Percentiles rank a stretch among this genome's conserved stretches.
Conservation (phyloP, 1,140 invertebrate species). For the Halyomorpha halys region DNA sequence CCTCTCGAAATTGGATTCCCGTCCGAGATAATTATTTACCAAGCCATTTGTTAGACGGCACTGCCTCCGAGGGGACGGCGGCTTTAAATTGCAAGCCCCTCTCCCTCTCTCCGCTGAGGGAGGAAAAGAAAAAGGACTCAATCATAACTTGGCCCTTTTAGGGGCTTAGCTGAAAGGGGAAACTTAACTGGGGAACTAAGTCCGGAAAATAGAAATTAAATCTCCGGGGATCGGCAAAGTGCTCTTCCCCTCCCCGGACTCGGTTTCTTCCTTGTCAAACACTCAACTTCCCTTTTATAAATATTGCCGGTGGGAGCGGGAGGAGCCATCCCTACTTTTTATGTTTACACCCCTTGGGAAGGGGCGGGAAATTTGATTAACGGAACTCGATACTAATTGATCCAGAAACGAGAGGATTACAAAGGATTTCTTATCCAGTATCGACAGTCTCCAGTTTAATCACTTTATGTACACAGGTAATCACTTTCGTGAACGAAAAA, state of each 20-base stretch:
- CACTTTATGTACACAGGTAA: too few relatives aligned
- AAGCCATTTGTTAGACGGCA: slow-evolving; percentile 4
- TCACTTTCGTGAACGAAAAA: too few relatives aligned
- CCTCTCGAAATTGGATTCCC: slow-evolving; percentile 5
- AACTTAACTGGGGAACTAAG: slow-evolving; percentile 1
- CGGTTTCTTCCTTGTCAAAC: too few relatives aligned
- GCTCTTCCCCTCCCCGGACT: too few relatives aligned
- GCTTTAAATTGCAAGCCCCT: background rate
- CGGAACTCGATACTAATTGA: too few relatives aligned
- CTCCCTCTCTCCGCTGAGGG: background rate
- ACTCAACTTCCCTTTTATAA: background rate
- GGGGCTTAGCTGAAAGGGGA: slow-evolving; percentile 1
- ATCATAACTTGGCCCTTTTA: slow-evolving; percentile 6
- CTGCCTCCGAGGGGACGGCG: background rate
- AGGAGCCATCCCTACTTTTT: too few relatives aligned
- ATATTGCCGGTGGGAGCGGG: background rate
- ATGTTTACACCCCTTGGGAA: too few relatives aligned
- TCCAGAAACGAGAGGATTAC: too few relatives aligned
- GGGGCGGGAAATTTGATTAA: too few relatives aligned
- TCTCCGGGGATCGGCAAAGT: background rate
- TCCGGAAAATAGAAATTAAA: slow-evolving; percentile 11
- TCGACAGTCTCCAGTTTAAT: too few relatives aligned
- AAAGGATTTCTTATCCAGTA: too few relatives aligned
- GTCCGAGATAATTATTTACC: slow-evolving; percentile 9
- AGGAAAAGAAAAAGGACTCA: slow-evolving; percentile 2